Conservation (phyloP, 2,113 vertebrate species). For the Pitta sordida region DNA sequence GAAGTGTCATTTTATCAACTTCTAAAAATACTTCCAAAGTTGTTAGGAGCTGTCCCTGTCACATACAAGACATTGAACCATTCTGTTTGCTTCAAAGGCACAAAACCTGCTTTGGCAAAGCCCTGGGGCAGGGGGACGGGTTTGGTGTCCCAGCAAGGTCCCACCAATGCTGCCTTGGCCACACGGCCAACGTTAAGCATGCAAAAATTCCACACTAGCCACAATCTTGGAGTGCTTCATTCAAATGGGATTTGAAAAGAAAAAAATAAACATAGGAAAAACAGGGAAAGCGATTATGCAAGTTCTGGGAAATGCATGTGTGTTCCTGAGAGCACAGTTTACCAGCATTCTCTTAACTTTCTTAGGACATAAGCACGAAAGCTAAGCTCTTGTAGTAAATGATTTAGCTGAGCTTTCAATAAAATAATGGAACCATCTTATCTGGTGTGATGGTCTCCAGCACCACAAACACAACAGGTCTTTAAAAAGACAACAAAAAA, state of each 20-base stretch:
- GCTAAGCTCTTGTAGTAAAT: background rate
- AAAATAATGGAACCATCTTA: background rate
- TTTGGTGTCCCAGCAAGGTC: background rate
- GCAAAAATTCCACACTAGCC: background rate
- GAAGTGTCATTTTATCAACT: background rate
- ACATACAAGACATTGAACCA: background rate
- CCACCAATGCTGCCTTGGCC: background rate
- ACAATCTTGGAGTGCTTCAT: background rate
- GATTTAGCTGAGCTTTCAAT: background rate
- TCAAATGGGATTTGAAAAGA: background rate
- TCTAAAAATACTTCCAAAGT: conserved; percentile 17
- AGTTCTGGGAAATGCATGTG: background rate
- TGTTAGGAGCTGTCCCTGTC: background rate
- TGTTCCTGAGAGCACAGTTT: background rate
- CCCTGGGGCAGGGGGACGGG: background rate
- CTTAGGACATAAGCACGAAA: background rate
- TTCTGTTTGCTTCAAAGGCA: background rate
- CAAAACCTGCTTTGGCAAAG: background rate
- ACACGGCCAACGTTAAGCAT: background rate
- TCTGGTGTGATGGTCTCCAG: background rate
- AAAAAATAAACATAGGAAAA: background rate
- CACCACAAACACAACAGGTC: background rate
- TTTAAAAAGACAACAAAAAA: background rate
- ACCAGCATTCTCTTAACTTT: background rate
- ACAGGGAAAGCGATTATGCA: background rate